Evolutionary conservation across 2,888 invertebrate genomes (phyloP), one percentile per base, ranked within the genome.

Genomic region (Lymantria dispar): DNA sequence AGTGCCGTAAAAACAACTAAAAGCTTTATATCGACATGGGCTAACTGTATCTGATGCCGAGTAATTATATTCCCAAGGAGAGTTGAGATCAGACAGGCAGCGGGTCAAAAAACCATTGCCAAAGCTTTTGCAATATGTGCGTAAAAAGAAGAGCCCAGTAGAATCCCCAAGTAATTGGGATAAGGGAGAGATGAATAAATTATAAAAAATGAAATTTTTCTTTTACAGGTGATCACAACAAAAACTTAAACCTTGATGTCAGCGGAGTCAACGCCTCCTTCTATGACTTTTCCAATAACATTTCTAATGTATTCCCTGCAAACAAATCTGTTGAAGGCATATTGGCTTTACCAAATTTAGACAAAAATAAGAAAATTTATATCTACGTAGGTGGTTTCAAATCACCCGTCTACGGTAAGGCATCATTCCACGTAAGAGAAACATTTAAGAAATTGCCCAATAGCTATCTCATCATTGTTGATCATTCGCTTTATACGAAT

Each of bases 401-500:
- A 46, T 86, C 90, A 0, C 67, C 81, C 36, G 89, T 90, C 40
- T 72, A 84, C 56, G 83, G 83, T 44, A 80, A 72, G 36, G 84
- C 83, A 1, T 87, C 84, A 52, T 73, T 83, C 49, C 74, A 74
- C 36, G 72, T 91, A 7, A 74, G 86, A 29, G 75, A 85, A 9
- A 76, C 86, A 0, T 89, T 89, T 54, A 73, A 69, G 44, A 70
- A 74, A 30, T 72, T 77, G 31, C 84, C 87, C 0, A 80, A 88
- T 37, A 87, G 81, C 52, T 89, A 89, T 46, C 61, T 91, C 0
- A 85, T 89, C 39, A 87, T 91, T 11, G 61, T 90, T 0, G 90
- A 91, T 45, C 91, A 90, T 63, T 87, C 86, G 1, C 70, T 70
- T 0, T 91, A 90, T 55, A 91, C 90, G 0, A 80, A 89, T 43